Evolutionary conservation across 1,140 invertebrate genomes (phyloP).

Genomic region (Triops cancriformis): DNA sequence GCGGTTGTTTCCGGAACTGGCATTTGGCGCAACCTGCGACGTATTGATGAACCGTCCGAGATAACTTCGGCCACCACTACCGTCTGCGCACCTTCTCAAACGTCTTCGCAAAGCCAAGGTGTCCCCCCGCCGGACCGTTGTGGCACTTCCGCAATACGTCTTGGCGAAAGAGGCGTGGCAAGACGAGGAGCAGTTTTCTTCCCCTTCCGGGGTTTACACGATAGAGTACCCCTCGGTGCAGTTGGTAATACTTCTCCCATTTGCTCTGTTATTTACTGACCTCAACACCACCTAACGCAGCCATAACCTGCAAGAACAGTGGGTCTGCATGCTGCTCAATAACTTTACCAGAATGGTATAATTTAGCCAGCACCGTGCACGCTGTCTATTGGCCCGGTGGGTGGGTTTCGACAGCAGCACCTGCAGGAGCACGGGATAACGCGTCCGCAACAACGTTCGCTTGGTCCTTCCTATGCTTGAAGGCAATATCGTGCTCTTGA

Average conservation of each 20-base stretch:
- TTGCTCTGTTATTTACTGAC: not conserved
- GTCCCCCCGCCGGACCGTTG: slow-evolving; percentile 28
- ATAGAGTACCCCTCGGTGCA: not conserved
- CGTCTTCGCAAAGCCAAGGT: slow-evolving; percentile 31
- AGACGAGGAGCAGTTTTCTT: slow-evolving; percentile 25
- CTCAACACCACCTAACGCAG: not conserved
- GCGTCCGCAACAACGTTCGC: slow-evolving; percentile 32
- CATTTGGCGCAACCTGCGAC: slow-evolving; percentile 31
- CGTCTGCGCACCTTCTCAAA: slow-evolving; percentile 25
- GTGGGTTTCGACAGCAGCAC: not conserved
- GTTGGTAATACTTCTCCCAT: not conserved
- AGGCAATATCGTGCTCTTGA: slow-evolving; percentile 32
- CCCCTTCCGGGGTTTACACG: not conserved
- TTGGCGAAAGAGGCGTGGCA: slow-evolving; percentile 20
- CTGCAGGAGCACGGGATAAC: slow-evolving; percentile 26
- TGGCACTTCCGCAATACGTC: slow-evolving; percentile 28
- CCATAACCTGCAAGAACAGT: not conserved
- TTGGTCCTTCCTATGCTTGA: slow-evolving; percentile 33
- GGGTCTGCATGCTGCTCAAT: not conserved
- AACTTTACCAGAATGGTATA: not conserved
- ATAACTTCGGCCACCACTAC: slow-evolving; percentile 31
- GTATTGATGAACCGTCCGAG: slow-evolving; percentile 27
- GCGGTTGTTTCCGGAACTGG: slow-evolving; percentile 29
- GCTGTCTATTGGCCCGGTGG: not conserved
- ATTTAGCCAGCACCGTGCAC: not conserved